Evolutionary conservation across 2,888 invertebrate species (phyloP), one percentile per base, ranked within the genome.

Genomic region (Macropis europaea): DNA sequence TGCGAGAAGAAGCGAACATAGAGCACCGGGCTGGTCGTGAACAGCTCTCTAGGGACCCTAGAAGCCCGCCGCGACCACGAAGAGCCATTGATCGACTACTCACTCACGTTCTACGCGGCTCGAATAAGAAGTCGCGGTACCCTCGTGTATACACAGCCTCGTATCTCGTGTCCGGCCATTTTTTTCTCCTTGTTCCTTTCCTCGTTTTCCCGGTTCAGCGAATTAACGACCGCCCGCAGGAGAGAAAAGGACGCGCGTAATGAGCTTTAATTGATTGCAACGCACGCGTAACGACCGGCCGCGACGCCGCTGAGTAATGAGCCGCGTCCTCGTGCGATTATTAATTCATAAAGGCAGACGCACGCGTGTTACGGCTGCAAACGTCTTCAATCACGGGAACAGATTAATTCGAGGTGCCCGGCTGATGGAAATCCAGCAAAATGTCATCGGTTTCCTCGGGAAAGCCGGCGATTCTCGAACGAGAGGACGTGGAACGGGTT

Each of bases 1-100:
- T 76, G 62, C 67, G 62, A 59, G 73, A 61, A 54, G 30, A 60
- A 60, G 73, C 54, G 52, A 73, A 70, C 77, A 79, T 81, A 76
- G 83, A 73, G 78, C 79, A 71, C 69, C 57, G 57, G 36, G 75
- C 63, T 64, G 61, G 81, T 81, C 82, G 83, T 82, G 82, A 82
- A 84, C 82, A 76, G 75, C 70, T 84, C 82, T 82, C 85, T 47
- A 32, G 84, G 77, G 82, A 84, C 70, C n/a, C 67, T 72, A 61
- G 73, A 68, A 70, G 61, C 40, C 38, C 57, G 59, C 63, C 50
- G 36, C 47, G 59, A 59, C 74, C 72, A 63, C 50, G 67, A 17
- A 40, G 34, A 74, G 56, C 64, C 63, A 47, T 53, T 66, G 57
- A 77, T 56, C 69, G 60, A 70, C 75, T 73, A 73, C 73, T 82